These are phyloP conservation scores for Artemia sinica DNA, from an alignment of 2,888 invertebrate genomes.

Conservation along the genomic window DNA sequence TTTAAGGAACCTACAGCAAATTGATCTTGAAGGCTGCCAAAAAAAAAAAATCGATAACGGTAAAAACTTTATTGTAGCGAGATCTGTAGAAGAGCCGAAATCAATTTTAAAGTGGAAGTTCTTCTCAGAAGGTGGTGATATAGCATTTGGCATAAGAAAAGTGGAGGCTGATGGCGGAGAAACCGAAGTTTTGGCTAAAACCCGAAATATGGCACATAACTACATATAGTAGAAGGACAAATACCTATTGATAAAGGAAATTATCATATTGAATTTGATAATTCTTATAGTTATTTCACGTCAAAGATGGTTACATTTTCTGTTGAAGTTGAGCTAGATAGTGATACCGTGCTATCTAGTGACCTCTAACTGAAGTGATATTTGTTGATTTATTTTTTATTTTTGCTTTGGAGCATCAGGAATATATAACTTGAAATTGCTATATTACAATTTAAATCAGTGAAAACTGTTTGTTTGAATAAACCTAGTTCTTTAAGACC, in stretches of 20 bases:
- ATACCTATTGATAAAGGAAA: not conserved
- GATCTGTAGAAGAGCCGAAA: not conserved
- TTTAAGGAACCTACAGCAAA: not conserved
- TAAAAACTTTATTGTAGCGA: not conserved
- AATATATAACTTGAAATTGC: no score
- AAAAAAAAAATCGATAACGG: not conserved
- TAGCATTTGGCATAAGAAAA: not conserved
- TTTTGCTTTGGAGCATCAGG: no score
- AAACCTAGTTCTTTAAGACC: no score
- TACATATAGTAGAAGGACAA: not conserved
- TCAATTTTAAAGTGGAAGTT: not conserved
- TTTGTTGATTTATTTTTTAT: no score
- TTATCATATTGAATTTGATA: not conserved
- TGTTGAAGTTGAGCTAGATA: not conserved
- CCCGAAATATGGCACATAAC: not conserved
- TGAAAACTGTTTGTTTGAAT: no score
- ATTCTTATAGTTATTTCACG: not conserved
- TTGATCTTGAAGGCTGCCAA: not conserved
- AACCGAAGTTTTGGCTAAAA: not conserved
- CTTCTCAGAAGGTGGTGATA: conserved; percentile 2
- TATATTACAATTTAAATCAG: no score
- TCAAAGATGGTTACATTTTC: not conserved
- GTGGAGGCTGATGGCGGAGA: not conserved
- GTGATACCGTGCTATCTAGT: no score
- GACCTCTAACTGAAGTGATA: no score